Evolutionary conservation across 2,797 vertebrate species (phyloP).

Genomic region (Crypturellus tataupa): DNA sequence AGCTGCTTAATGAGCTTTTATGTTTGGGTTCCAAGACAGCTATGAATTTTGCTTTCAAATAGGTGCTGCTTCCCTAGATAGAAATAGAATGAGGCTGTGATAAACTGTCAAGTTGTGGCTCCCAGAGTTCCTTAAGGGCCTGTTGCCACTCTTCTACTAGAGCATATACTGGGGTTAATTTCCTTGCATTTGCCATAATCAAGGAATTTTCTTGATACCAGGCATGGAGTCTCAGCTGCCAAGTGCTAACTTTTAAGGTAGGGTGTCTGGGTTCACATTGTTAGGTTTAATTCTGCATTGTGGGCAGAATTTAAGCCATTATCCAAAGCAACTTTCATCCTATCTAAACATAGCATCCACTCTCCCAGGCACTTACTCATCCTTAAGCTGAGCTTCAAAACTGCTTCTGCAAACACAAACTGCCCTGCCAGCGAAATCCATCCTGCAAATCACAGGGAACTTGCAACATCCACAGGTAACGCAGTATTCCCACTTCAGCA

Average conservation of each 20-base stretch:
- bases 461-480: not conserved
- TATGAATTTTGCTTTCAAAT: constrained; percentile 13
- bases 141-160: not conserved
- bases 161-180: not conserved
- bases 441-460: not conserved
- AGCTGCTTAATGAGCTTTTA: not conserved
- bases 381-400: not conserved
- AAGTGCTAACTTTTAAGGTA: not conserved
- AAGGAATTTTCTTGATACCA: not conserved
- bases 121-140: not conserved
- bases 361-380: not conserved
- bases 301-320: not conserved
- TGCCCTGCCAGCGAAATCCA: not conserved
- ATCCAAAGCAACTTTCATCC: not conserved
- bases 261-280: not conserved
- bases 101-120: not conserved
- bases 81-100: not conserved
- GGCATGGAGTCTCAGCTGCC: not conserved
- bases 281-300: constrained; percentile 1
- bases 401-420: not conserved
- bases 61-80: not conserved
- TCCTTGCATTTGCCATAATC: not conserved
- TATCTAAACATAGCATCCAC: not conserved
- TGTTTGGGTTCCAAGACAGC: not conserved
- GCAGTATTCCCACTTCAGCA: constrained; percentile 16